Evolutionary conservation across 2,113 vertebrate genomes (phyloP).

Genomic region (Hippoglossus stenolepis): DNA sequence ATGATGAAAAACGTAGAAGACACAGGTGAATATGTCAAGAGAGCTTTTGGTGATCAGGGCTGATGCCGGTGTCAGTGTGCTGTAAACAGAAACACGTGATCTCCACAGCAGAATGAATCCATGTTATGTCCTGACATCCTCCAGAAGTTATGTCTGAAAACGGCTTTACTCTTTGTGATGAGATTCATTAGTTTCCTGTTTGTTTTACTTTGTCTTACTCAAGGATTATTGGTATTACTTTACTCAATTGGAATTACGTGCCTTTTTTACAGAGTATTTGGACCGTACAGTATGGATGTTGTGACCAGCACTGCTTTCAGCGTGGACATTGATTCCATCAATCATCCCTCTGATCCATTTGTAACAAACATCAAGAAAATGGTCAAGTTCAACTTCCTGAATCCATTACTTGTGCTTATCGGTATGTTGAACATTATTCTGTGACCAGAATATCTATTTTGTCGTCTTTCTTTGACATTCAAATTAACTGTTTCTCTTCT

Average conservation of each 20-base stretch:
- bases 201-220: neutral
- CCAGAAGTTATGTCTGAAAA: too few species aligned
- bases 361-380: constrained; percentile 83
- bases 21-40: too few species aligned
- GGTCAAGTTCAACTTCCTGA: constrained; percentile 76
- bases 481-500: neutral
- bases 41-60: too few species aligned
- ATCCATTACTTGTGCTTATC: constrained; percentile 63
- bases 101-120: too few species aligned
- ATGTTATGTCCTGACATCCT: too few species aligned
- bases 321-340: constrained; percentile 88
- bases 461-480: neutral
- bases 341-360: constrained; percentile 88
- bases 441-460: neutral
- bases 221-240: neutral
- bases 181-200: neutral
- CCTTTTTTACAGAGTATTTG: constrained; percentile 78
- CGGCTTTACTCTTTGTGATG: neutral
- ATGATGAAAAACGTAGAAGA: too few species aligned
- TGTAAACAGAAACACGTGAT: too few species aligned
- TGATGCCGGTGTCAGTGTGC: too few species aligned
- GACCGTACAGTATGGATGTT: constrained; percentile 89
- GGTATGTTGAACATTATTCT: constrained; percentile 64
- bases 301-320: constrained; percentile 88
- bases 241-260: neutral